Conservation (phyloP, 2,113 vertebrate genomes). For the Apteryx owenii region DNA sequence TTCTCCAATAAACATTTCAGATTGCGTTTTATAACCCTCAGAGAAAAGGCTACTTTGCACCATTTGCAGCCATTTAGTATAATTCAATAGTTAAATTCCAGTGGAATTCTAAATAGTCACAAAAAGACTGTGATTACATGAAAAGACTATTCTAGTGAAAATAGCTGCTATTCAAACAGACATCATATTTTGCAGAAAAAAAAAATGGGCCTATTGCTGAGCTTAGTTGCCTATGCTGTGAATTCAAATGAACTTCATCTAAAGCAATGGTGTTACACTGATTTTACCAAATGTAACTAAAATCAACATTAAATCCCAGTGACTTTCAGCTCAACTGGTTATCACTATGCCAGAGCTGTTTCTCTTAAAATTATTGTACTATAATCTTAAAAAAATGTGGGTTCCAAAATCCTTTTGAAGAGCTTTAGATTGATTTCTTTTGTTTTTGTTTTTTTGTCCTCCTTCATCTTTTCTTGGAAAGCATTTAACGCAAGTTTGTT, state of each 20-base stretch:
- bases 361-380: background rate
- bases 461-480: background rate
- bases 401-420: background rate
- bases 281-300: background rate
- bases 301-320: background rate
- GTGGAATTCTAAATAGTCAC: constrained; percentile 36
- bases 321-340: background rate
- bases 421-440: background rate
- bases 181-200: background rate
- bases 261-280: background rate
- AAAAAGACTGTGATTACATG: constrained; percentile 42
- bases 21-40: background rate
- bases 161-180: constrained; percentile 45
- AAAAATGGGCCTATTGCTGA: background rate
- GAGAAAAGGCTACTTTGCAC: background rate
- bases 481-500: background rate
- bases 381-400: background rate
- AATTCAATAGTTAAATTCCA: constrained; percentile 11
- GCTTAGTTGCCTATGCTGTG: constrained; percentile 31
- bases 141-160: constrained; percentile 39
- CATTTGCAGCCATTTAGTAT: constrained; percentile 20
- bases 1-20: background rate
- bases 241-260: constrained; percentile 25
- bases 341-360: background rate
- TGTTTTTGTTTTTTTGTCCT: background rate